phyloP scores from a whole-genome alignment of 2,113 vertebrate genomes.

The Nyctibius bracteatus region DNA sequence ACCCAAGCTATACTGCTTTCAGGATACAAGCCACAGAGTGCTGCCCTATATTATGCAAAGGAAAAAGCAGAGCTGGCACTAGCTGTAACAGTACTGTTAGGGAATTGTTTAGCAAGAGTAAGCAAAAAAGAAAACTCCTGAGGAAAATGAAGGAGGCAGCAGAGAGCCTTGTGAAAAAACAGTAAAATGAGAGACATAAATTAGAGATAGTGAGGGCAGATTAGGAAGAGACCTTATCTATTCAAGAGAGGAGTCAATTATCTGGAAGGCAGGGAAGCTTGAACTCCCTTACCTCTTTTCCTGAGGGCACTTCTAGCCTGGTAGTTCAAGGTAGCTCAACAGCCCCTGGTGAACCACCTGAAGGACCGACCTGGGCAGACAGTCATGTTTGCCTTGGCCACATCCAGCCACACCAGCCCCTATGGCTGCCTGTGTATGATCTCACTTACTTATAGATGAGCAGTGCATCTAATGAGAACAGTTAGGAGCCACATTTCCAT shows the following conservation, averaged over 20 bases:
- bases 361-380: accelerated
- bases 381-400: no score
- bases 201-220: neutral
- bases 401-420: accelerated
- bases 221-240: neutral
- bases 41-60: neutral
- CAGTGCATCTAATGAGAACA: neutral
- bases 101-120: neutral
- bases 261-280: neutral
- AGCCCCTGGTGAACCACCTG: accelerated
- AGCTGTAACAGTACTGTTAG: neutral
- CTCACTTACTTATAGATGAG: neutral
- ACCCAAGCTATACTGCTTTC: neutral
- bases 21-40: neutral
- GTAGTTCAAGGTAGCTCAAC: neutral
- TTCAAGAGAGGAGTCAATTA: neutral
- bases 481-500: neutral
- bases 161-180: neutral
- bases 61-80: neutral
- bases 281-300: neutral
- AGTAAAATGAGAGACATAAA: neutral
- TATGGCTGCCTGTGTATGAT: neutral
- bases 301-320: neutral
- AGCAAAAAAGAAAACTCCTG: neutral
- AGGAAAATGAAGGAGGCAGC: neutral